Evolutionary conservation across 2,888 invertebrate species (phyloP).

Genomic region (Drosophila basisetae): DNA sequence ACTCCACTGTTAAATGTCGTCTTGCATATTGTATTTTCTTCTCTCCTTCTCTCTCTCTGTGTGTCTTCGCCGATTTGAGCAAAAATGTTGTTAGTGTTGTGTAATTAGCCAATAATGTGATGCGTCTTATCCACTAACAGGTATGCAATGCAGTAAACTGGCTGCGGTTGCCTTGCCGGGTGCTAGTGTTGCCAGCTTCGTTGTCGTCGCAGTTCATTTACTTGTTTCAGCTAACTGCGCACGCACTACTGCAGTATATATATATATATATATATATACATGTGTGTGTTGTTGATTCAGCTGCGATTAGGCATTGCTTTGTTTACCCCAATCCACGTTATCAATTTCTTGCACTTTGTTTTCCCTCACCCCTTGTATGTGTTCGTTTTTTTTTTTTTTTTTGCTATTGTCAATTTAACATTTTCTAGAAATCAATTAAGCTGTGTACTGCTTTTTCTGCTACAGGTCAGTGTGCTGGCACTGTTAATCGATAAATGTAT

Average conservation of each 20-base stretch:
- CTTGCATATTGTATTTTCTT: conserved; percentile 28
- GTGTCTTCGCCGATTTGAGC: conserved; percentile 7
- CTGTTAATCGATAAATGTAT: conserved; percentile 38
- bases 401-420: conserved; percentile 1
- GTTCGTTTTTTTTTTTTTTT: neutral
- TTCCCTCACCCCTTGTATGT: conserved; percentile 9
- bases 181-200: conserved; percentile 20
- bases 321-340: conserved; percentile 40
- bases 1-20: conserved; percentile 30
- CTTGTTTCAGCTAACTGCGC: conserved; percentile 43
- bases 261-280: neutral
- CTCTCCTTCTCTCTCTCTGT: conserved; percentile 5
- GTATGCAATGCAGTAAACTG: conserved; percentile 1
- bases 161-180: neutral
- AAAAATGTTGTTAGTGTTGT: conserved; percentile 32
- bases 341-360: conserved; percentile 37
- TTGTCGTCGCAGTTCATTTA: conserved; percentile 37
- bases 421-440: conserved; percentile 45
- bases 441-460: neutral
- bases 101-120: conserved; percentile 47
- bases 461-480: neutral
- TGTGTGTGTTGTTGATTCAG: conserved; percentile 44
- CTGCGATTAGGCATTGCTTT: conserved; percentile 43
- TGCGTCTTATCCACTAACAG: conserved; percentile 3
- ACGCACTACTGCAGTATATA: conserved; percentile 14